Evolutionary conservation across 1,140 invertebrate species (phyloP), one percentile per base, ranked within the genome.

Genomic region (Stegodyphus mimosarum): DNA sequence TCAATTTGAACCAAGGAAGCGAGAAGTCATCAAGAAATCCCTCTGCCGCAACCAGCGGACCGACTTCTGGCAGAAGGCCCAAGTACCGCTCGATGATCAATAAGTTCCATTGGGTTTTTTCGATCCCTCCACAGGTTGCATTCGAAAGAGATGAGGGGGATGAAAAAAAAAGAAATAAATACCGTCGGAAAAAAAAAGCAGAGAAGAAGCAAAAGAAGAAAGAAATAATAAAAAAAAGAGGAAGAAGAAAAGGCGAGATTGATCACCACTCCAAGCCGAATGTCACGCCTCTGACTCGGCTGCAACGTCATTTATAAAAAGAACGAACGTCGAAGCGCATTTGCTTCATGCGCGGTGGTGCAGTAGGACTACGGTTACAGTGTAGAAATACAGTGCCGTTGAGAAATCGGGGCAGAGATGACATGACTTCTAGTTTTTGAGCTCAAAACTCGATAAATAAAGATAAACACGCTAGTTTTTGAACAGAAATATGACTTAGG

Each of bases 11-110:
- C 51, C 69, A 71, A 52, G 51, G 76, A 78, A 72, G 78, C 78
- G 78, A 80, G 69, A 80, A 80, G 78, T 80, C 78, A 80, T 80
- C 78, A 80, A 69, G 69, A 80, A 80, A 80, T 50, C 78, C 78
- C 52, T 33, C 63, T 63, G 50, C 76, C 50, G 33, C 33, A 33
- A 3, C 33, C 3, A 33, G 33, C 33, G 33, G 33, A 33, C 33
- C 3, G 76, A 78, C 76, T 78, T 69, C 76, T 78, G 76, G 78
- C 78, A 80, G 78, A 80, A 70, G 78, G 78, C 67, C 67, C 77
- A 70, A 79, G 60, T 51, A 67, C 63, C 49, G 63, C 75, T 15
- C 76, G 64, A 78, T 78, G 76, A 78, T 78, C 76, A 78, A 78
- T 78, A 78, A 78, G 76, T 78, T 78, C 76, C 76, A 78, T 78